Percentiles rank a stretch among this genome's conserved stretches.
Evolutionary conservation across 2,113 vertebrate genomes (phyloP).

Genomic region (Choloepus hoffmanni): DNA sequence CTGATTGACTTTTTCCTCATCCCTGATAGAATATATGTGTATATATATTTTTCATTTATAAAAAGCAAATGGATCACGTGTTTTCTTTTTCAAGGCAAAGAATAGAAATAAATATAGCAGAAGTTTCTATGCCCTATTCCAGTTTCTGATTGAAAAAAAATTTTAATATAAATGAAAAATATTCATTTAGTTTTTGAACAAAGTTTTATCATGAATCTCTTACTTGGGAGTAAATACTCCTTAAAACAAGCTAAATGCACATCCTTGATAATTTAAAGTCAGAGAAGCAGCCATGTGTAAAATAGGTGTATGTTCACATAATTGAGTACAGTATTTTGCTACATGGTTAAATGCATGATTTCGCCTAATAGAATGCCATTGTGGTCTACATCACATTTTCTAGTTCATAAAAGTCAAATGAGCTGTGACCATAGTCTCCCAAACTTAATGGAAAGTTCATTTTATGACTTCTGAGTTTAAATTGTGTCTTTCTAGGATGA

Average conservation of each 20-base stretch:
- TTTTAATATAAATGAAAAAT: conserved; percentile 64
- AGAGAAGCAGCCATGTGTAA: conserved; percentile 83
- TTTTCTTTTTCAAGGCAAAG: conserved; percentile 51
- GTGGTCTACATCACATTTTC: conserved; percentile 88
- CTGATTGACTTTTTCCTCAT: conserved; percentile 59
- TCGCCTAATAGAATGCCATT: conserved; percentile 88
- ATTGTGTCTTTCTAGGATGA: conserved; percentile 85
- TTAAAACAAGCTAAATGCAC: conserved; percentile 81
- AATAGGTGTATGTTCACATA: conserved; percentile 86
- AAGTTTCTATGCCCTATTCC: conserved; percentile 52
- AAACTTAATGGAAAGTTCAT: conserved; percentile 89
- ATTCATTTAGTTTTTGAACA: conserved; percentile 70
- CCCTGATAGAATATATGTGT: conserved; percentile 43
- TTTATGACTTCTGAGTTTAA: conserved; percentile 85
- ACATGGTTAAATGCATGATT: conserved; percentile 88
- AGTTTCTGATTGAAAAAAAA: conserved; percentile 71
- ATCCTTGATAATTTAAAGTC: conserved; percentile 83
- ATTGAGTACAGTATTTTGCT: conserved; percentile 87
- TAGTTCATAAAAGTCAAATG: conserved; percentile 89
- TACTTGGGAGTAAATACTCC: conserved; percentile 81
- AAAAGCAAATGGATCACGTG: conserved; percentile 62
- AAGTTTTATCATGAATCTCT: conserved; percentile 69
- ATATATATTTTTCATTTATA: conserved; percentile 37
- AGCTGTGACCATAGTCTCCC: conserved; percentile 88
- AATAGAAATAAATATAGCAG: conserved; percentile 52